Percentiles rank a stretch among this genome's conserved stretches.
Evolutionary conservation across 2,113 vertebrate genomes (phyloP).

Genomic region (Galemys pyrenaicus): DNA sequence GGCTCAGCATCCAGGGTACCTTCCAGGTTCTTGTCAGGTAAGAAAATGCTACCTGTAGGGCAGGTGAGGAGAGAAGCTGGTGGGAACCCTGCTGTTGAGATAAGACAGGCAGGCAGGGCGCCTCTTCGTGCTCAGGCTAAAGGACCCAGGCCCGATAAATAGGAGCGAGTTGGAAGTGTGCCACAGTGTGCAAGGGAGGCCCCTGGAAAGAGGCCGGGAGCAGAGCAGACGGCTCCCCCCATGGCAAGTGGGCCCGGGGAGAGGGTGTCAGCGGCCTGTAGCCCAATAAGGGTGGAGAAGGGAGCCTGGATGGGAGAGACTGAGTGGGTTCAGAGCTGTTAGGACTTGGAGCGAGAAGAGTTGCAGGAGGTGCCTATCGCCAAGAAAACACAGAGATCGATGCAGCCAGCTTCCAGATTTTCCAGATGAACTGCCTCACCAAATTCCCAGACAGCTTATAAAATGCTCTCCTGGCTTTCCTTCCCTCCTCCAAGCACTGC

Average conservation of each 20-base stretch:
- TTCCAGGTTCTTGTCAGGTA: too few relatives aligned
- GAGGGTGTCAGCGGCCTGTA: too few relatives aligned
- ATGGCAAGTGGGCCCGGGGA: not conserved
- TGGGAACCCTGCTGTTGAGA: not conserved
- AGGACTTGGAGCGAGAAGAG: not conserved
- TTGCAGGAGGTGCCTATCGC: not conserved
- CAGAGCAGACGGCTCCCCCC: not conserved
- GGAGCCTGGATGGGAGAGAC: not conserved
- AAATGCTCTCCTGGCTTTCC: not conserved
- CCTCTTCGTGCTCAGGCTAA: not conserved
- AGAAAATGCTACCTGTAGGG: too few relatives aligned
- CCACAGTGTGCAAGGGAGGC: not conserved
- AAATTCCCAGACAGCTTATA: constrained; percentile 15
- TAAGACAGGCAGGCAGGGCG: not conserved
- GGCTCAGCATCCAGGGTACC: not conserved
- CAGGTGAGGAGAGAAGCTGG: not conserved
- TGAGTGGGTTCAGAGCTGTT: not conserved
- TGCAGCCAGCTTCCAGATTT: not conserved
- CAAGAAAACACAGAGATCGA: not conserved
- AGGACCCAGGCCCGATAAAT: not conserved
- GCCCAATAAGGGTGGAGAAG: not conserved
- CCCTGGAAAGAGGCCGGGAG: too few relatives aligned
- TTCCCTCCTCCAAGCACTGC: not conserved
- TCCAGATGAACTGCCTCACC: not conserved
- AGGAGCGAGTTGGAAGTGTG: not conserved